Conservation (phyloP, 2,888 invertebrate genomes). For the Epinotia ramella region DNA sequence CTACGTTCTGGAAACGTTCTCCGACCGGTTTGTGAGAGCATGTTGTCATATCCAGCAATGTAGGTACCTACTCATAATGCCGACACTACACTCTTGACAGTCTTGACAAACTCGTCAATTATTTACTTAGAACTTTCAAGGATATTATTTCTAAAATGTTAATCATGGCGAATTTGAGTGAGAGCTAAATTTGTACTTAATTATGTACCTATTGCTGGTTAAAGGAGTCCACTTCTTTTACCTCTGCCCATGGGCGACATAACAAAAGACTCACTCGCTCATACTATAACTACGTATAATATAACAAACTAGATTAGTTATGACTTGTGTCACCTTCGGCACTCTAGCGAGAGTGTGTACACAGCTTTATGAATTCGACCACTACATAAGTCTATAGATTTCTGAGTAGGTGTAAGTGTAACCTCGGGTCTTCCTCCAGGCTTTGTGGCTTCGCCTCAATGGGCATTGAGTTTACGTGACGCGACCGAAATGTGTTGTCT, state of each 20-base stretch:
- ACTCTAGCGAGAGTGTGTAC: background rate
- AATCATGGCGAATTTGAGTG: too few relatives aligned
- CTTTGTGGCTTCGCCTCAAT: conserved; percentile 33
- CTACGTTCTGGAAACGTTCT: conserved; percentile 35
- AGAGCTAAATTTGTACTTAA: background rate
- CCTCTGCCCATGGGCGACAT: background rate
- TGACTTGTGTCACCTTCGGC: background rate
- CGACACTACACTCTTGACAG: background rate
- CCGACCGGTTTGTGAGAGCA: conserved; percentile 38
- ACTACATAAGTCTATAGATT: conserved; percentile 8
- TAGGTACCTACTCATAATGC: background rate
- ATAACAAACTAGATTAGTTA: background rate
- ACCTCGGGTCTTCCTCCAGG: conserved; percentile 23
- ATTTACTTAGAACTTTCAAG: background rate
- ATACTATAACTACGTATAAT: background rate
- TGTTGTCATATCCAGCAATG: conserved; percentile 39
- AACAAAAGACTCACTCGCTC: background rate
- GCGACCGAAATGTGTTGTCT: conserved; percentile 36
- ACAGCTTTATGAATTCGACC: background rate
- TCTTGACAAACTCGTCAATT: background rate
- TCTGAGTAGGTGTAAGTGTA: conserved; percentile 11
- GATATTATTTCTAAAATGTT: background rate
- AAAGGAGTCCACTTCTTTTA: background rate
- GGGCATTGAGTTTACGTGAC: conserved; percentile 21
- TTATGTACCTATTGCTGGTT: background rate